A percentile compares a stretch with the other conserved stretches of the same genome.
Evolutionary conservation across 1,140 invertebrate genomes (phyloP).

Genomic region (Brachystomella parvula): DNA sequence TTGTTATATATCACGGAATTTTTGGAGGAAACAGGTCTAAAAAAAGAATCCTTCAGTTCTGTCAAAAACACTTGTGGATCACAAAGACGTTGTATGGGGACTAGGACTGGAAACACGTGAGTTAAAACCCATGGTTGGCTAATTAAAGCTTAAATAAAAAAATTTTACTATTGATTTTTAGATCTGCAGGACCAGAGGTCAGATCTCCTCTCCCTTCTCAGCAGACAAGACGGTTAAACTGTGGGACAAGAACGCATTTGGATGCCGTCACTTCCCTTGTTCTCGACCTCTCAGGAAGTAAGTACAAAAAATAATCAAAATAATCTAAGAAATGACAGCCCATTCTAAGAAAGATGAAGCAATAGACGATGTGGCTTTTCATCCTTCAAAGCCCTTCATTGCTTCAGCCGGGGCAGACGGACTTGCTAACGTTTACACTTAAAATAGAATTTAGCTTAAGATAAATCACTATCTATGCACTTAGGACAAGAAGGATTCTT

Average conservation of each 20-base stretch:
- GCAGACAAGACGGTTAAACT: slow-evolving; percentile 89
- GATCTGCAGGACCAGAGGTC: slow-evolving; percentile 68
- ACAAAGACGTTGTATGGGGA: slow-evolving; percentile 91
- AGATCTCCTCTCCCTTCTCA: slow-evolving; percentile 83
- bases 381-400: slow-evolving; percentile 95
- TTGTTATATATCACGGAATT: too few species aligned
- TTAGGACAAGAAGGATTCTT: too few species aligned
- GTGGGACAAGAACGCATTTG: slow-evolving; percentile 73
- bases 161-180: slow-evolving; percentile 93
- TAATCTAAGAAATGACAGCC: slow-evolving; percentile 80
- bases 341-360: slow-evolving; percentile 99
- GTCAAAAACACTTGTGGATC: slow-evolving; percentile 53
- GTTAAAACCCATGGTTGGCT: too few species aligned
- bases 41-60: slow-evolving; percentile 87
- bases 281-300: slow-evolving; percentile 93
- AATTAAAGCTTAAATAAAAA: slow-evolving; percentile 67
- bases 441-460: too few species aligned
- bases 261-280: slow-evolving; percentile 96
- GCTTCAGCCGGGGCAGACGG: slow-evolving; percentile 97
- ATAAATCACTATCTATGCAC: too few species aligned
- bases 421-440: slow-evolving; percentile 87
- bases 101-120: slow-evolving; percentile 80
- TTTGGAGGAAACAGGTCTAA: too few species aligned
- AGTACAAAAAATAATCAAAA: slow-evolving; percentile 28
- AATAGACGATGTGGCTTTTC: slow-evolving; percentile 98